Conservation (phyloP, 2,888 invertebrate species). For the Mechanitis mazaeus region DNA sequence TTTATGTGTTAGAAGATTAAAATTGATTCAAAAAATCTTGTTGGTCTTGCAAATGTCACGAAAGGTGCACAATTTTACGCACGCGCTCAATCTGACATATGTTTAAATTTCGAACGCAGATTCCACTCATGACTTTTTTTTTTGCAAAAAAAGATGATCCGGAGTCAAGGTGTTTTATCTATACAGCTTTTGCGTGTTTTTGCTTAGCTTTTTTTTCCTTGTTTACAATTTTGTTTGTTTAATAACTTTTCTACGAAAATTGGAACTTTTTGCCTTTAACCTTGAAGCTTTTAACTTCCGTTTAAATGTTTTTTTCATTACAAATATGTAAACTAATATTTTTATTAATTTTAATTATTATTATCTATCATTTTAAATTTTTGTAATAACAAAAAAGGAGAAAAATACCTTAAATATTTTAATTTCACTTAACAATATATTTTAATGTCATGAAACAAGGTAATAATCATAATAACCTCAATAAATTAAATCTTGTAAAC, state of each 20-base stretch:
- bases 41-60: constrained; percentile 53
- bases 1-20: neutral
- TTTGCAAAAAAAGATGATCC: constrained; percentile 44
- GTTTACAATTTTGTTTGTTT: constrained; percentile 36
- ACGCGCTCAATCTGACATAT: constrained; percentile 53
- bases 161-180: constrained; percentile 51
- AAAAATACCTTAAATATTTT: too few species aligned
- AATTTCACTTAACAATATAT: too few species aligned
- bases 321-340: neutral
- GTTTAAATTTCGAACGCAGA: constrained; percentile 40
- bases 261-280: constrained; percentile 32
- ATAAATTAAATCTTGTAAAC: constrained; percentile 5
- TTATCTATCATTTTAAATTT: too few species aligned
- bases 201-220: constrained; percentile 31
- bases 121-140: constrained; percentile 36
- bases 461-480: constrained; percentile 4
- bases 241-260: constrained; percentile 36
- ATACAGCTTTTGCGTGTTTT: constrained; percentile 40
- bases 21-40: constrained; percentile 14
- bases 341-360: neutral
- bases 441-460: constrained; percentile 1
- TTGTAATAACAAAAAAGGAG: too few species aligned
- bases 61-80: constrained; percentile 60
- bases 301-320: constrained; percentile 3
- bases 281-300: constrained; percentile 27